Percentiles rank a stretch among this genome's conserved stretches.
Evolutionary conservation across 2,888 invertebrate genomes (phyloP).

Genomic region (Noctua janthina): DNA sequence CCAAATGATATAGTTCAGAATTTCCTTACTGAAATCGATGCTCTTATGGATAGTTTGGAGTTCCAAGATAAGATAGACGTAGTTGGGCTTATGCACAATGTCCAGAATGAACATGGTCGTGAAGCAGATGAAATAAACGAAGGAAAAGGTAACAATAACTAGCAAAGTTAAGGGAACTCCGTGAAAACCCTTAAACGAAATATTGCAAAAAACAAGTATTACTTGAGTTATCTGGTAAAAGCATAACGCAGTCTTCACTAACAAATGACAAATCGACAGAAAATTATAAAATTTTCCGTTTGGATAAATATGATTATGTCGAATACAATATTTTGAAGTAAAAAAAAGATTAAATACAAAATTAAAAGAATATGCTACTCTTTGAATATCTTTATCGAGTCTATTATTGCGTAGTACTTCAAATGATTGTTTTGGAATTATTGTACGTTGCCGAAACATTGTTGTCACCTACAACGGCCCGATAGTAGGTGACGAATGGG

Average conservation of each 20-base stretch:
- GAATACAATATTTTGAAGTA: constrained; percentile 11
- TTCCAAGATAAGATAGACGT: constrained; percentile 12
- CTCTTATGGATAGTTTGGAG: constrained; percentile 18
- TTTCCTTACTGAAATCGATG: not conserved
- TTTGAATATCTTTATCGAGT: constrained; percentile 22
- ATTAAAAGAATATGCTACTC: constrained; percentile 2
- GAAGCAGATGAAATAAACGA: not conserved
- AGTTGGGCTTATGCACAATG: constrained; percentile 8
- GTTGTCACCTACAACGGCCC: not conserved
- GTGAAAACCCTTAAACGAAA: rapidly evolving
- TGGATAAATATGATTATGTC: constrained; percentile 3
- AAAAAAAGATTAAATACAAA: not conserved
- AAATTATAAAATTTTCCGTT: not conserved
- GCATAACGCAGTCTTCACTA: not conserved
- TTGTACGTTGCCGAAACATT: not conserved
- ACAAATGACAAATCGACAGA: not conserved
- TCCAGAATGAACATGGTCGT: constrained; percentile 19
- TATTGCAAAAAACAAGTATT: not conserved
- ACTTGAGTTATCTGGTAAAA: not conserved
- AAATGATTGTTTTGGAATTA: not conserved
- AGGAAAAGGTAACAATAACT: not conserved
- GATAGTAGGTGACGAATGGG: not conserved
- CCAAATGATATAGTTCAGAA: constrained; percentile 11
- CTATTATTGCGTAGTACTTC: not conserved
- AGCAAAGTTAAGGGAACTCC: not conserved